Percentiles rank a stretch among this genome's conserved stretches.
Conservation (phyloP, 2,888 invertebrate species). For the Eilema caniola region DNA sequence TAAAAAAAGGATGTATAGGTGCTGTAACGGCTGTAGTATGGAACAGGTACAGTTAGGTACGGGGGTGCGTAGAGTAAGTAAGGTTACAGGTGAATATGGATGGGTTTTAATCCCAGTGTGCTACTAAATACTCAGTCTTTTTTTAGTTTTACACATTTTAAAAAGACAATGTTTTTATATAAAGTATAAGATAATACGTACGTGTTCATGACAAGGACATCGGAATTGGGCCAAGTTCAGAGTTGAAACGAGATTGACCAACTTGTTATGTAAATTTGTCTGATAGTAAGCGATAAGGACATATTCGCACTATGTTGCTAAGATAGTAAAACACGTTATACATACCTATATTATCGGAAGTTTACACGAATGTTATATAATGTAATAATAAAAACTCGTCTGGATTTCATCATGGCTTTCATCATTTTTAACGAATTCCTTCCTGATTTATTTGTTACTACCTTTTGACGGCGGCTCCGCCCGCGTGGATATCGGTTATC, state of each 20-base stretch:
- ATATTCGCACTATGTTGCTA: neutral
- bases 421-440: too few relatives aligned
- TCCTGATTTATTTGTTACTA: too few relatives aligned
- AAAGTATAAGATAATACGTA: neutral
- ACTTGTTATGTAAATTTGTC: slow-evolving; percentile 6
- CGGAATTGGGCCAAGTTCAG: slow-evolving; percentile 13
- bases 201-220: slow-evolving; percentile 2
- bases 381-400: too few relatives aligned
- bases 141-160: neutral
- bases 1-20: too few relatives aligned
- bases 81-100: too few relatives aligned
- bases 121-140: neutral
- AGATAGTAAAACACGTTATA: neutral
- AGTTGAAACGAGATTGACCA: slow-evolving; percentile 9
- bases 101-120: neutral
- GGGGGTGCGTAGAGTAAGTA: too few relatives aligned
- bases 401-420: too few relatives aligned
- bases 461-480: too few relatives aligned
- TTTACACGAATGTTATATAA: too few relatives aligned
- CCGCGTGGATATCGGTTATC: too few relatives aligned
- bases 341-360: neutral
- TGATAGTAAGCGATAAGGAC: neutral
- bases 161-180: neutral
- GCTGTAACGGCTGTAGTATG: too few relatives aligned
- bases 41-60: too few relatives aligned